A percentile compares a stretch with the other conserved stretches of the same genome.
phyloP scores from a whole-genome alignment of 2,113 vertebrate species.

The Megaleporinus macrocephalus region DNA sequence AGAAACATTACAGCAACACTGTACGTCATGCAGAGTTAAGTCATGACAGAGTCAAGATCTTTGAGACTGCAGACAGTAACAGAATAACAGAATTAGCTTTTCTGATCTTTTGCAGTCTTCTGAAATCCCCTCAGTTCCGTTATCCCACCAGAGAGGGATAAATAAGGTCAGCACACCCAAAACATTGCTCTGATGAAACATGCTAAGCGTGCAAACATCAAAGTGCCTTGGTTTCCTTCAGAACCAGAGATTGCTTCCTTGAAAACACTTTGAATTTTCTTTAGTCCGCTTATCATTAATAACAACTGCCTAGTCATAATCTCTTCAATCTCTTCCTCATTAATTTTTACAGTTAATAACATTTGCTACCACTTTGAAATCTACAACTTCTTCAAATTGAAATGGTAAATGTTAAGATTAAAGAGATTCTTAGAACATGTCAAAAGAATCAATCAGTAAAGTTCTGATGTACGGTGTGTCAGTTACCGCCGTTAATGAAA shows the following conservation, averaged over 20 bases:
- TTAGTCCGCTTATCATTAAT: slow-evolving; percentile 13
- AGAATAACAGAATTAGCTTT: not conserved
- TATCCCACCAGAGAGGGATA: not conserved
- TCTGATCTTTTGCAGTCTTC: slow-evolving; percentile 6
- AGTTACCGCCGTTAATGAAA: not conserved
- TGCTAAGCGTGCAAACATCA: not conserved
- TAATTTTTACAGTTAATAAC: slow-evolving; percentile 9
- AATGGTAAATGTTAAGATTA: not conserved
- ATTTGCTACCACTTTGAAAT: not conserved
- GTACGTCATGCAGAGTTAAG: not conserved
- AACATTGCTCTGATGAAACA: not conserved
- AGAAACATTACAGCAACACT: not conserved
- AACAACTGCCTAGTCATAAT: slow-evolving; percentile 3
- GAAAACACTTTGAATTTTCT: not conserved
- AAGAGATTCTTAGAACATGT: not conserved
- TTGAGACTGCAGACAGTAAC: not conserved
- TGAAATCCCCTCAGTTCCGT: not conserved
- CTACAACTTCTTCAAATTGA: not conserved
- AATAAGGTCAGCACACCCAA: slow-evolving; percentile 7
- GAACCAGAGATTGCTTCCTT: not conserved
- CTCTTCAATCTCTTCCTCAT: not conserved
- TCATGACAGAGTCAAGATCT: not conserved
- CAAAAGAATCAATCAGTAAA: not conserved
- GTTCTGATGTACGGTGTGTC: not conserved
- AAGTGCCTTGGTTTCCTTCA: not conserved